phyloP scores from a whole-genome alignment of 2,113 vertebrate species.

The Pleuronectes platessa region DNA sequence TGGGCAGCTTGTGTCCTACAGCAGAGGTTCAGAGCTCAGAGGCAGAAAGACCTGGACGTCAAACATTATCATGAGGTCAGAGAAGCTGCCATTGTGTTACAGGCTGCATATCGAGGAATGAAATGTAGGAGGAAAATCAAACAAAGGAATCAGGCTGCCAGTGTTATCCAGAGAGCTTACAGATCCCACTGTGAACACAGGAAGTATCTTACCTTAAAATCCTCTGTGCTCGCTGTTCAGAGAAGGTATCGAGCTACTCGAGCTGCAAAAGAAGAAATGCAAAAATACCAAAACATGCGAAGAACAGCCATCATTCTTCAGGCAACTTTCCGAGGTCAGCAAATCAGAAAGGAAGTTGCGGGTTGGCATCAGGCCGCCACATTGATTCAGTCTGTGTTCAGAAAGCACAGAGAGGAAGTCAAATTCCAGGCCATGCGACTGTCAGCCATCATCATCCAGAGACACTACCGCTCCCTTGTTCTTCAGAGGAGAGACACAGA shows the following conservation, averaged over 20 bases:
- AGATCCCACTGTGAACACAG: conserved; percentile 70
- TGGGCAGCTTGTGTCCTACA: conserved; percentile 80
- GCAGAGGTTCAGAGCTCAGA: conserved; percentile 82
- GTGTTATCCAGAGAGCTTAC: conserved; percentile 81
- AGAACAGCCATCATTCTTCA: conserved; percentile 78
- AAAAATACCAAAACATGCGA: conserved; percentile 70
- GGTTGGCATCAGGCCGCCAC: conserved; percentile 79
- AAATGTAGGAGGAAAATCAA: conserved; percentile 63
- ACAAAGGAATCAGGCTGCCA: conserved; percentile 72
- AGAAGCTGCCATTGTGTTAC: conserved; percentile 72
- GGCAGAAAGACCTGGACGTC: conserved; percentile 47
- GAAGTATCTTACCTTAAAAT: conserved; percentile 70
- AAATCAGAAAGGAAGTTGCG: conserved; percentile 71
- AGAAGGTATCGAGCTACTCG: conserved; percentile 72
- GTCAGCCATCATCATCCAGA: conserved; percentile 84
- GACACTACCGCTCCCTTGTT: conserved; percentile 74
- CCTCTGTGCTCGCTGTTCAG: conserved; percentile 79
- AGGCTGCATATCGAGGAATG: conserved; percentile 84
- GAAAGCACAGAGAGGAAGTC: conserved; percentile 70
- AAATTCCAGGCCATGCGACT: conserved; percentile 79
- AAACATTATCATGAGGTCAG: conserved; percentile 61
- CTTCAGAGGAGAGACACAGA: conserved; percentile 67
- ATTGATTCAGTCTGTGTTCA: conserved; percentile 84
- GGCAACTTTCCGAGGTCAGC: conserved; percentile 81
- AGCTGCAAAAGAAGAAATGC: conserved; percentile 46